phyloP scores from a whole-genome alignment of 2,113 vertebrate species.

The Bubo bubo region DNA sequence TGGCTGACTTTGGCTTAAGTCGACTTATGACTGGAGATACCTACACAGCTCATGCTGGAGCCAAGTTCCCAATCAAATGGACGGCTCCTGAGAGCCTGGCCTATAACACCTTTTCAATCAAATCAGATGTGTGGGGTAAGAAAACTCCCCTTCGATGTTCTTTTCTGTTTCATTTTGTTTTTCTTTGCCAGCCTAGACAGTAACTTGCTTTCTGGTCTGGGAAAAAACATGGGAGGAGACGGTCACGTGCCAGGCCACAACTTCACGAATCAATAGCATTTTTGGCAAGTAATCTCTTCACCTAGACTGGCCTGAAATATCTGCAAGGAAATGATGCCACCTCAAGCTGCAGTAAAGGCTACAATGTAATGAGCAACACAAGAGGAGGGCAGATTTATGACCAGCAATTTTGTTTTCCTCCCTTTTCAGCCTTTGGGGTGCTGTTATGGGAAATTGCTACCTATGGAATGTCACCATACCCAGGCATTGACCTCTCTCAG shows the following conservation, averaged over 20 bases:
- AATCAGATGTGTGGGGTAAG: slow-evolving; percentile 98
- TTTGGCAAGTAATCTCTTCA: neutral
- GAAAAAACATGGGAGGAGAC: neutral
- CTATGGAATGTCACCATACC: slow-evolving; percentile 98
- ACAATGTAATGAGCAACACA: neutral
- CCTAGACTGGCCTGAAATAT: neutral
- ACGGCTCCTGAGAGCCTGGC: slow-evolving; percentile 97
- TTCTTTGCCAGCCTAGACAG: neutral
- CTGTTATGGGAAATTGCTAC: slow-evolving; percentile 98
- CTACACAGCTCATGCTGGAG: slow-evolving; percentile 98
- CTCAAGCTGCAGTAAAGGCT: neutral
- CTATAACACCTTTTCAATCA: slow-evolving; percentile 99
- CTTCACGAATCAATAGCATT: neutral
- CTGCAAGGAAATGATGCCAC: neutral
- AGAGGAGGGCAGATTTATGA: neutral
- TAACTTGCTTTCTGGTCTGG: neutral
- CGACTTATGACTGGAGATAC: slow-evolving; percentile 97
- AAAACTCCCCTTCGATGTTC: neutral
- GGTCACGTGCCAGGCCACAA: neutral
- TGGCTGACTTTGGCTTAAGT: slow-evolving; percentile 96
- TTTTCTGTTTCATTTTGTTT: neutral
- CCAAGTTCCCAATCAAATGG: slow-evolving; percentile 99
- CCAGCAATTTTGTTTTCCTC: neutral
- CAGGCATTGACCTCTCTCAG: slow-evolving; percentile 97
- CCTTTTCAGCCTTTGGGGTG: slow-evolving; percentile 90